A percentile compares a stretch with the other conserved stretches of the same genome.
These are phyloP conservation scores for Acanthiza pusilla DNA, from an alignment of 2,797 vertebrate species.

Conservation along the genomic window DNA sequence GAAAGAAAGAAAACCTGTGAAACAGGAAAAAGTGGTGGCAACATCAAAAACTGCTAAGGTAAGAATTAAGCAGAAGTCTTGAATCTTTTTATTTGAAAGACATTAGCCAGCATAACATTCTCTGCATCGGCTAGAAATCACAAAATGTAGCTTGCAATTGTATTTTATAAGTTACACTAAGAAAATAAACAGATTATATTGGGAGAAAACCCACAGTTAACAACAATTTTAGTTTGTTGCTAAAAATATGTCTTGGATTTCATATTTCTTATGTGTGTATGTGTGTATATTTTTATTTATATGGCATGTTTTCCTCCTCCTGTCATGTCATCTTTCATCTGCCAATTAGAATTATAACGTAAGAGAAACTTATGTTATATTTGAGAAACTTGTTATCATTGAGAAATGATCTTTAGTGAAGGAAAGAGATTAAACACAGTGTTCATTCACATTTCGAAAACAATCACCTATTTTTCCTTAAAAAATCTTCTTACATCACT, in stretches of 20 bases:
- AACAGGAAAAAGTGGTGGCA: constrained; percentile 69
- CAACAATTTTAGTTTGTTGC: background rate
- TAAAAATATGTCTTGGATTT: background rate
- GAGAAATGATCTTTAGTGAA: background rate
- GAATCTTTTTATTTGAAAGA: accelerated
- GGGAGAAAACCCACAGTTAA: background rate
- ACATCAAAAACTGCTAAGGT: constrained; percentile 75
- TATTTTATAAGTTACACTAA: background rate
- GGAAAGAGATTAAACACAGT: background rate
- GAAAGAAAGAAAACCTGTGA: constrained; percentile 66
- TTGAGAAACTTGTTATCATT: too few relatives aligned
- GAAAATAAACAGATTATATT: background rate
- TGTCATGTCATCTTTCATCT: background rate
- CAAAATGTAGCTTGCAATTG: background rate
- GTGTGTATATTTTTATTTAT: background rate
- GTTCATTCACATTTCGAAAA: background rate
- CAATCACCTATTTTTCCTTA: background rate
- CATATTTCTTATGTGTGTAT: background rate
- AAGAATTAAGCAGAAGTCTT: background rate
- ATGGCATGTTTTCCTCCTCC: background rate
- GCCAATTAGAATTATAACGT: background rate
- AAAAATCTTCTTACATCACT: background rate
- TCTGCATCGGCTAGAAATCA: background rate
- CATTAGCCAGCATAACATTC: background rate
- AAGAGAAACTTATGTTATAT: too few relatives aligned